phyloP scores from a whole-genome alignment of 2,888 invertebrate genomes.

The Euphydryas editha region DNA sequence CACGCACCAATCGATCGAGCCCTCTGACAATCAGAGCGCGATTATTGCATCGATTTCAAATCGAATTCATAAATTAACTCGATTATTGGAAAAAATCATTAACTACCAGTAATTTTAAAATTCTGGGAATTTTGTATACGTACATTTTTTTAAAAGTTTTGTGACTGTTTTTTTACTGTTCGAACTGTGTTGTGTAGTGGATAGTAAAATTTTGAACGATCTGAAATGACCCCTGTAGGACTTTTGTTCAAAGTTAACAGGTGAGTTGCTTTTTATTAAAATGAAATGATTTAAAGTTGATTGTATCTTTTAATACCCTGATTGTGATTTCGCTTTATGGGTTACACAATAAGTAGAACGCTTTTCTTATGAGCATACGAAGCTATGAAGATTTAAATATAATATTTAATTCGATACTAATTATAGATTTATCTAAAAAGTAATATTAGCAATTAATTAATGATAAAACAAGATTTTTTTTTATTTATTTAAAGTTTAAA shows the following conservation, averaged over 20 bases:
- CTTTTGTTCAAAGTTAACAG: constrained; percentile 85
- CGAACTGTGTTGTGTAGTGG: constrained; percentile 47
- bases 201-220: constrained; percentile 43
- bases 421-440: no score
- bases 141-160: constrained; percentile 26
- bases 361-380: neutral
- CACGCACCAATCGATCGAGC: constrained; percentile 62
- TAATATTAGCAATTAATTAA: no score
- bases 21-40: constrained; percentile 51
- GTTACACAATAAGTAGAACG: neutral
- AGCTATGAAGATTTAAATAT: neutral
- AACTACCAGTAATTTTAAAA: constrained; percentile 3
- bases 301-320: neutral
- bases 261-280: constrained; percentile 59
- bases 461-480: no score
- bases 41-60: constrained; percentile 48
- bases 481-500: no score
- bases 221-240: constrained; percentile 84
- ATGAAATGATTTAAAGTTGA: neutral
- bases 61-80: neutral
- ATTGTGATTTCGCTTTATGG: neutral
- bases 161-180: constrained; percentile 30
- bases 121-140: constrained; percentile 3
- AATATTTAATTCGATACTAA: no score
- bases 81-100: constrained; percentile 1